Conservation (phyloP, 1,140 invertebrate species). For the Bactericera cockerelli region DNA sequence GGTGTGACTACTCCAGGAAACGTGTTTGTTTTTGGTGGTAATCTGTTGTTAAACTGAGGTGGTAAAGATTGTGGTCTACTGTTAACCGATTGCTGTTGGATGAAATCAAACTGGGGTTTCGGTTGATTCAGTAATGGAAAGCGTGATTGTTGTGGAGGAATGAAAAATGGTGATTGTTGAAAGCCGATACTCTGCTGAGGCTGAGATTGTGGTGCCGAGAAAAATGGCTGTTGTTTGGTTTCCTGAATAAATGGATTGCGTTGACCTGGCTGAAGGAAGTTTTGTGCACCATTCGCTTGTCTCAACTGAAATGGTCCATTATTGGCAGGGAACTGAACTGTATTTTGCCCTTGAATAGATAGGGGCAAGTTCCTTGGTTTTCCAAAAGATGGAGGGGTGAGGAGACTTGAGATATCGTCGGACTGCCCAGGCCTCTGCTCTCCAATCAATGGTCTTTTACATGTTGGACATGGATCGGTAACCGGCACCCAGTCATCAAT, state of each 20-base stretch:
- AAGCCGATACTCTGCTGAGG: neutral
- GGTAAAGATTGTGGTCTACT: neutral
- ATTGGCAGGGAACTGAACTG: neutral
- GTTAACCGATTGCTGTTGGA: neutral
- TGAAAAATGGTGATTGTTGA: constrained; percentile 6
- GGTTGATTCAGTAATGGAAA: constrained; percentile 1
- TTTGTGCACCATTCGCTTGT: neutral
- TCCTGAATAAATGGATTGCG: neutral
- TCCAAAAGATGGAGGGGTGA: constrained; percentile 12
- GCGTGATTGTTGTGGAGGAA: neutral
- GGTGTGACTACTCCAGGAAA: constrained; percentile 5
- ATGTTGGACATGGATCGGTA: neutral
- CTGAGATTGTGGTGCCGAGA: neutral
- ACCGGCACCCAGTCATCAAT: constrained; percentile 17
- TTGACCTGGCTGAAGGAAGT: neutral
- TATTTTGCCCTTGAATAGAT: constrained; percentile 4
- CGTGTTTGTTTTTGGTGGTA: neutral
- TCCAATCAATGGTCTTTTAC: constrained; percentile 5
- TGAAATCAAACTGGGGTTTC: constrained; percentile 10
- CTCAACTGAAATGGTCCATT: constrained; percentile 4
- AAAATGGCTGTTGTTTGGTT: constrained; percentile 11
- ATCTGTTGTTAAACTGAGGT: neutral
- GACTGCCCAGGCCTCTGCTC: neutral
- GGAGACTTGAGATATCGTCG: constrained; percentile 16
- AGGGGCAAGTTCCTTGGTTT: neutral